phyloP scores from a whole-genome alignment of 2,888 invertebrate species.

The Amiota minor region DNA sequence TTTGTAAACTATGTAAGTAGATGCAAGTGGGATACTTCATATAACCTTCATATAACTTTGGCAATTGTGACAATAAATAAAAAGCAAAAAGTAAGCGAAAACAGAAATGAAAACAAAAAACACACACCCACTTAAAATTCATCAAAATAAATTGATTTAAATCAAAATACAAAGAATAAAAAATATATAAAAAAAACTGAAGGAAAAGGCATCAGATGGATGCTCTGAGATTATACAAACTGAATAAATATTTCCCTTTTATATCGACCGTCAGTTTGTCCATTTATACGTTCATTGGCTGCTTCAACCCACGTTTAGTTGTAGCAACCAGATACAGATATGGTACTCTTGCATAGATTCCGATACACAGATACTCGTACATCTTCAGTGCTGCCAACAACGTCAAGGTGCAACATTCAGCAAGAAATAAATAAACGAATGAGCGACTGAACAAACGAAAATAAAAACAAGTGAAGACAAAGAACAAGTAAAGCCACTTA shows the following conservation, averaged over 20 bases:
- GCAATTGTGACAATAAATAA: too few species aligned
- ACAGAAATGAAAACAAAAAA: conserved; percentile 24
- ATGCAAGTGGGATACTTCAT: neutral
- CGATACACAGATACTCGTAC: conserved; percentile 3
- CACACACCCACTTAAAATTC: conserved; percentile 44
- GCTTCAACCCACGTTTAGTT: conserved; percentile 47
- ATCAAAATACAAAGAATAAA: conserved; percentile 39
- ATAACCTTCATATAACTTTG: conserved; percentile 49
- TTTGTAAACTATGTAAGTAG: neutral
- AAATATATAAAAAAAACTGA: neutral
- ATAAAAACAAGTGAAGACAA: conserved; percentile 6
- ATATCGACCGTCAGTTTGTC: neutral
- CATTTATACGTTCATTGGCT: neutral
- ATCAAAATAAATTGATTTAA: conserved; percentile 60
- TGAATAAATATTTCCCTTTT: conserved; percentile 25
- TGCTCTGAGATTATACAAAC: conserved; percentile 22
- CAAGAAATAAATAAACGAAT: neutral
- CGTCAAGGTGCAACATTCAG: conserved; percentile 21
- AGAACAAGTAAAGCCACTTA: conserved; percentile 24
- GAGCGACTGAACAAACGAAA: neutral
- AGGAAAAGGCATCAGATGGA: conserved; percentile 22
- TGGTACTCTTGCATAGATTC: conserved; percentile 3
- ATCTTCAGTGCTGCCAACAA: neutral
- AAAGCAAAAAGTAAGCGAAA: conserved; percentile 2
- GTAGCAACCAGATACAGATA: conserved; percentile 2